Evolutionary conservation across 1,140 invertebrate species (phyloP).

Genomic region (Halictus rubicundus): DNA sequence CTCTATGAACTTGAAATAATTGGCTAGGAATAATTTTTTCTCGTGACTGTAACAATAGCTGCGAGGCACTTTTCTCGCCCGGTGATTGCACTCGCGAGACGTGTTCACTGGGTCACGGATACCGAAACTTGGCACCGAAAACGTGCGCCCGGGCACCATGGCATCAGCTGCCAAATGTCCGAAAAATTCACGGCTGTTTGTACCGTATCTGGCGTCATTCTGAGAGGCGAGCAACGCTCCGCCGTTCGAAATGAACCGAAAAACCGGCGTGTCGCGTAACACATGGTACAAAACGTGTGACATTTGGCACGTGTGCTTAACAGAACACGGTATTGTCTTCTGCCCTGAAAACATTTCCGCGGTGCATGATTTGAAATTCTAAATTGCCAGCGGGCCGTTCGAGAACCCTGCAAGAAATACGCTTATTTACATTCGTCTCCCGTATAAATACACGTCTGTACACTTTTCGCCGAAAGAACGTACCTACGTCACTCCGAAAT

Average conservation of each 20-base stretch:
- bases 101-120: constrained; percentile 35
- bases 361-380: constrained; percentile 9
- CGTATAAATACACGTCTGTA: neutral
- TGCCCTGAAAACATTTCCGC: neutral
- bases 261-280: neutral
- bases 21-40: too few relatives aligned
- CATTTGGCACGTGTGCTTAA: constrained; percentile 23
- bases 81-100: neutral
- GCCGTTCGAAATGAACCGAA: constrained; percentile 16
- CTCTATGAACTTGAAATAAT: too few relatives aligned
- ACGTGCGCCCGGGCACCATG: neutral
- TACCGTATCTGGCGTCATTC: constrained; percentile 20
- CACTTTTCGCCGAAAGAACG: neutral
- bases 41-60: too few relatives aligned
- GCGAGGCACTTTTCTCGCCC: neutral
- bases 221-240: neutral
- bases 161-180: constrained; percentile 27
- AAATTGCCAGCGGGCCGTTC: neutral
- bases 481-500: constrained; percentile 51
- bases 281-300: neutral
- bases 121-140: constrained; percentile 8
- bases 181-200: constrained; percentile 42
- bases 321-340: constrained; percentile 8
- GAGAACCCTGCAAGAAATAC: neutral
- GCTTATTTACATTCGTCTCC: neutral